A percentile compares a stretch with the other conserved stretches of the same genome.
Evolutionary conservation across 2,888 invertebrate species (phyloP).

Genomic region (Digitonthophagus gazella): DNA sequence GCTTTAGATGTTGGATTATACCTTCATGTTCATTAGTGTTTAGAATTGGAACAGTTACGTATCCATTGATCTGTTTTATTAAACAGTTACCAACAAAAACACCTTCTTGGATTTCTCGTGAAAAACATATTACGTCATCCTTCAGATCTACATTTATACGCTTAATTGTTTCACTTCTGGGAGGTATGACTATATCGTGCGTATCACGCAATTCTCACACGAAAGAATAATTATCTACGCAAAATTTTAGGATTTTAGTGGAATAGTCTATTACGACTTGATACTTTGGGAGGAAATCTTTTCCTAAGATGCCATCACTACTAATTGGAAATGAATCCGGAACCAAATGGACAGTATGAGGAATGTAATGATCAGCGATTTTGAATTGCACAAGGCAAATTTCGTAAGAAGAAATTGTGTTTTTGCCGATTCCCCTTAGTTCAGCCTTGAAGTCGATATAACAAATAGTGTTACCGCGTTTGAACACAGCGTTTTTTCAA

Average conservation of each 20-base stretch:
- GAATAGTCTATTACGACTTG: neutral
- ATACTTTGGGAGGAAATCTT: slow-evolving; percentile 8
- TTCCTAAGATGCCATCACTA: slow-evolving; percentile 11
- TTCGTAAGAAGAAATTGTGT: neutral
- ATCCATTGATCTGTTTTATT: neutral
- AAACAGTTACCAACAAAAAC: slow-evolving; percentile 5
- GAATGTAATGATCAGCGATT: neutral
- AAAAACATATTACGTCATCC: neutral
- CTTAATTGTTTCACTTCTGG: neutral
- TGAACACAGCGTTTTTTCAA: neutral
- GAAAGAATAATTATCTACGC: neutral
- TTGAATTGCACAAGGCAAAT: neutral
- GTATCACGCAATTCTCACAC: neutral
- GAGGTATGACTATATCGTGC: neutral
- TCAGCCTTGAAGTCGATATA: slow-evolving; percentile 8
- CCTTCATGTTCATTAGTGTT: slow-evolving; percentile 6
- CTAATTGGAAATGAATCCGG: slow-evolving; percentile 7
- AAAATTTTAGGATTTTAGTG: neutral
- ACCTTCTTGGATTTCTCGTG: slow-evolving; percentile 1
- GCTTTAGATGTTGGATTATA: slow-evolving; percentile 1
- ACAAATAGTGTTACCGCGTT: slow-evolving; percentile 5
- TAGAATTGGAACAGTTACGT: neutral
- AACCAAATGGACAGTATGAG: neutral
- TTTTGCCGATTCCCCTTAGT: slow-evolving; percentile 5
- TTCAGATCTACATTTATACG: neutral